Base-by-base conservation (phyloP, 2,888 invertebrate species). In the Limnephilus lunatus region DNA sequence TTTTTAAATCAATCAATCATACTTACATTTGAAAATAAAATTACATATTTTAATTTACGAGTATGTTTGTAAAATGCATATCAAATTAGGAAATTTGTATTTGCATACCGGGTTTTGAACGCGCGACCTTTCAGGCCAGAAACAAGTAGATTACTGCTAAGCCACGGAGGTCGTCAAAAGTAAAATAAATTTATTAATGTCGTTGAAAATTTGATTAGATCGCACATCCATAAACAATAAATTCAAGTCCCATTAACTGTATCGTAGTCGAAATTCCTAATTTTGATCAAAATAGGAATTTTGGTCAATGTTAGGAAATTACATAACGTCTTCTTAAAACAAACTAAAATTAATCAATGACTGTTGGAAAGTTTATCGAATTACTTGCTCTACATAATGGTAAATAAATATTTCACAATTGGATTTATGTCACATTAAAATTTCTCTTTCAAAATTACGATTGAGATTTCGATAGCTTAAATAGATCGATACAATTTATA, bases 361-460 rank as follows among this genome's bases (percentile, higher is more conserved):
- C 68, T 25, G 25, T 25, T n/a, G 68, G n/a, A 68, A 83, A 83
- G 19, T 83, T 25, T 14, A 82, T 82, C 32, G 30, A 82, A 82
- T 32, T 82, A 68, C 25, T 19, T 83, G 19, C 82, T 83, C 82
- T 83, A 83, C 7, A 32, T 32, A 19, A 83, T 7, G 32, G 19
- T 32, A 19, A 25, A 83, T 83, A 32, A 19, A 83, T 32, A 32
- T 83, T 83, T 83, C 82, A 83, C 82, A 83, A 83, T 83, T 15
- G 15, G 82, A 83, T 31, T 83, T 83, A 30, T 32, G 82, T 83
- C 82, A 83, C 15, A 32, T 83, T 32, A 68, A 68, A 68, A 68
- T 68, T 83, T 83, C 82, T 83, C 82, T 83, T 82, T 83, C 31
- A 83, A 83, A 83, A 83, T 83, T 14, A 83, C 82, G 32, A 83